Conservation (phyloP, 1,140 invertebrate species). For the Sinonovacula constricta region DNA sequence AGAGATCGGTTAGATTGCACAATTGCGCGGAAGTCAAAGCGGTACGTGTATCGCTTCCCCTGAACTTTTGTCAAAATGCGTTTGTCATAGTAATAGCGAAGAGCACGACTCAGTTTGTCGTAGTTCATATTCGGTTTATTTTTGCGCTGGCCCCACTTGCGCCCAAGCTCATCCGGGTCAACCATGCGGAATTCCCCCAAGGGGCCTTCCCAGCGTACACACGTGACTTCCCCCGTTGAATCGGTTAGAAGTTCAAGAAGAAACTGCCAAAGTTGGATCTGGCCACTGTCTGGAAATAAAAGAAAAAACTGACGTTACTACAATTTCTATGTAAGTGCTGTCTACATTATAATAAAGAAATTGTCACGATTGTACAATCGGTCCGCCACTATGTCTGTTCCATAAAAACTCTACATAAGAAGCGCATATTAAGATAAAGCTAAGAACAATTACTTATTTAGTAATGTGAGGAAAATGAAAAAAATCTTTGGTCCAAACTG, state of each 20-base stretch:
- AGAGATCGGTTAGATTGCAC: constrained; percentile 40
- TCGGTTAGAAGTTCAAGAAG: constrained; percentile 96
- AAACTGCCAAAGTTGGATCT: constrained; percentile 92
- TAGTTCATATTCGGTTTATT: constrained; percentile 95
- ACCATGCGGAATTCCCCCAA: constrained; percentile 98
- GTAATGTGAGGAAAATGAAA: no score
- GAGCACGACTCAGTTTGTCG: constrained; percentile 86
- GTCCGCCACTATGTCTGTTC: neutral
- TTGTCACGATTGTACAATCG: no score
- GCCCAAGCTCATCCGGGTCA: constrained; percentile 97
- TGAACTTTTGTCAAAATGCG: constrained; percentile 99
- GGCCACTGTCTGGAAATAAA: constrained; percentile 67
- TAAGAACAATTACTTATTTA: no score
- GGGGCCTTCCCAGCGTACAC: constrained; percentile 98
- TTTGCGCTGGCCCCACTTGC: constrained; percentile 96
- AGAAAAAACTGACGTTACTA: neutral
- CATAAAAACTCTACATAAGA: neutral
- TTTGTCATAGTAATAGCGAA: constrained; percentile 96
- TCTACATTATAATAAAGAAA: neutral
- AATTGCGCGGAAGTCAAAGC: constrained; percentile 50
- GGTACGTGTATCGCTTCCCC: constrained; percentile 85
- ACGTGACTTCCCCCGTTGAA: constrained; percentile 91
- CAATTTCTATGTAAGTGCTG: neutral
- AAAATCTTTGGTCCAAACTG: no score
- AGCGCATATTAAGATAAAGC: neutral